Evolutionary conservation across 2,888 invertebrate species (phyloP), one percentile per base, ranked within the genome.

Genomic region (Notocelia uddmanniana): DNA sequence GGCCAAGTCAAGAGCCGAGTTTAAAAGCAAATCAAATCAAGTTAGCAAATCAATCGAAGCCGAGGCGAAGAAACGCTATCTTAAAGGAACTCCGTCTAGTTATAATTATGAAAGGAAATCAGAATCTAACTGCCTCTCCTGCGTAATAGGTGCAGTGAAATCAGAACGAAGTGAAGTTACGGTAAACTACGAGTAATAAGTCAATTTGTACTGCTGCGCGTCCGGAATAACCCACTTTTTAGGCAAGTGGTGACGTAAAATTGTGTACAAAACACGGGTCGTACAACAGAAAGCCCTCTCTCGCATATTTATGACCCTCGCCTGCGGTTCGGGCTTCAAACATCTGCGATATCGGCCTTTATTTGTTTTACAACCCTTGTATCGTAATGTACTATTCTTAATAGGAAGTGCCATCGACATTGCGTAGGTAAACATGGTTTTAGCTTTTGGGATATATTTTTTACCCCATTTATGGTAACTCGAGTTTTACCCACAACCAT

Each of bases 141-240:
- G 79, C 80, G 78, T 83, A 85, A 87, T 85, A 18, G 45, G 23
- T 45, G 81, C 82, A 80, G 81, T 37, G 18, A 64, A 58, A 63
- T 69, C 54, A 69, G 26, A 52, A 23, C 50, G 34, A 52, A 54
- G 37, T 54, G 23, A 64, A 64, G 81, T 76, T 85, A 83, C 83
- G 82, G 81, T 86, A 87, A 89, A 89, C 83, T 85, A n/a, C n/a
- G n/a, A n/a, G n/a, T n/a, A 86, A 89, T 89, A 87, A 85, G 85
- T 84, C 79, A 81, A 78, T 79, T 79, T 76, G 81, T 82, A 82
- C 78, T 78, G 80, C 76, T 81, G 81, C 80, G n/a, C n/a, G n/a
- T n/a, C n/a, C n/a, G n/a, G n/a, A n/a, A n/a, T n/a, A n/a, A n/a
- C n/a, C n/a, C n/a, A n/a, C n/a, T n/a, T n/a, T n/a, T n/a, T n/a